These are phyloP conservation scores for Triplophysa rosa DNA, from an alignment of 2,113 vertebrate species.

Conservation along the genomic window DNA sequence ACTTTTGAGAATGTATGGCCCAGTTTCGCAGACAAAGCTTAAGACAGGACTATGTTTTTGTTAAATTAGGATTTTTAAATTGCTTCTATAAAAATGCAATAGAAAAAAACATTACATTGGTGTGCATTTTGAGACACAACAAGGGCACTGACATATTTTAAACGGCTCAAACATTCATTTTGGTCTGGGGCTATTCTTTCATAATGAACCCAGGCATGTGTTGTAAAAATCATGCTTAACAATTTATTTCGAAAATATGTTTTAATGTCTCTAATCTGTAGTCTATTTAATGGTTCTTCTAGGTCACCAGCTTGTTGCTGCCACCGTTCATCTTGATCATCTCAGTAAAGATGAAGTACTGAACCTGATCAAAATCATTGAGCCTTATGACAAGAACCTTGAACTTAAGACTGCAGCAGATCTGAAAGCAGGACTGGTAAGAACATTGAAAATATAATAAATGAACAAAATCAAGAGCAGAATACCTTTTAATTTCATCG, in stretches of 20 bases:
- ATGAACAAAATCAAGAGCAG: neutral
- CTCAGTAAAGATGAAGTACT: conserved; percentile 64
- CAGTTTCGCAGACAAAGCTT: too few species aligned
- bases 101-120: too few species aligned
- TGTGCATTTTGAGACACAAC: too few species aligned
- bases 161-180: too few species aligned
- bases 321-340: conserved; percentile 71
- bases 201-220: neutral
- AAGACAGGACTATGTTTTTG: too few species aligned
- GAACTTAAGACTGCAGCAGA: conserved; percentile 68
- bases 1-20: too few species aligned
- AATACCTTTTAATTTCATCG: neutral
- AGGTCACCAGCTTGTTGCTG: conserved; percentile 72
- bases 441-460: neutral
- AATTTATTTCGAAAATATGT: neutral
- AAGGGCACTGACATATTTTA: too few species aligned
- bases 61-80: too few species aligned
- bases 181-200: too few species aligned
- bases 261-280: neutral
- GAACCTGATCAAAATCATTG: conserved; percentile 64
- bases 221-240: neutral
- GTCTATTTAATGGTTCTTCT: neutral
- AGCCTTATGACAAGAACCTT: conserved; percentile 70
- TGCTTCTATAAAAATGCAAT: too few species aligned
- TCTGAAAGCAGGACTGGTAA: conserved; percentile 40